Evolutionary conservation across 92 coral and sea anemone genomes (phyloP).

Genomic region (Porites rus): DNA sequence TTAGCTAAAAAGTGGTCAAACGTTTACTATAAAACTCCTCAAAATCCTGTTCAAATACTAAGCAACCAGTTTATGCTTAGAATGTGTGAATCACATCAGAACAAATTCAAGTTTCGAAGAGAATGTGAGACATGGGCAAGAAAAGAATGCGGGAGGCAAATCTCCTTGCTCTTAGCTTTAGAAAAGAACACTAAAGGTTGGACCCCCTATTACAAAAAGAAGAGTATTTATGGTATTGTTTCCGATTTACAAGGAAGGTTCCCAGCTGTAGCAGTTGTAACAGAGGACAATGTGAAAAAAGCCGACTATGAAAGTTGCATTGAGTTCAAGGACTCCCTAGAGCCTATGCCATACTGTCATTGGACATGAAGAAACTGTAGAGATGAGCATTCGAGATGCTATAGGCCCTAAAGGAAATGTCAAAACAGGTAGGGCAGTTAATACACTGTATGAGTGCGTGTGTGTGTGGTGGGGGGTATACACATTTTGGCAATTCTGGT

Average conservation of each 20-base stretch:
- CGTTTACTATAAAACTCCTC: too few species aligned
- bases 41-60: too few species aligned
- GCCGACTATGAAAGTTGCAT: constrained; percentile 32
- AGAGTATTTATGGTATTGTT: constrained; percentile 31
- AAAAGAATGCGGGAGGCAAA: too few species aligned
- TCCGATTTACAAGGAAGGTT: constrained; percentile 22
- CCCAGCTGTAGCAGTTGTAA: constrained; percentile 29
- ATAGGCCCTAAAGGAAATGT: constrained; percentile 45
- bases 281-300: constrained; percentile 23
- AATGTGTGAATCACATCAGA: too few species aligned
- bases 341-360: constrained; percentile 15
- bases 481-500: constrained; percentile 14
- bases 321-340: constrained; percentile 40
- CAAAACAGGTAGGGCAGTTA: constrained; percentile 33
- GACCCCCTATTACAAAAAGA: constrained; percentile 42
- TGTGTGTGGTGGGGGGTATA: constrained; percentile 1
- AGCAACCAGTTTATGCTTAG: too few species aligned
- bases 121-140: too few species aligned
- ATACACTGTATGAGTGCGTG: not conserved
- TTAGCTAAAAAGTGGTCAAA: too few species aligned
- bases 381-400: constrained; percentile 32
- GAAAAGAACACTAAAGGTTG: too few species aligned
- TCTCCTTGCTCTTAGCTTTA: too few species aligned
- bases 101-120: too few species aligned
- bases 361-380: constrained; percentile 30